These are phyloP conservation scores for Germaria angustata DNA, from an alignment of 2,888 invertebrate genomes.

Conservation along the genomic window DNA sequence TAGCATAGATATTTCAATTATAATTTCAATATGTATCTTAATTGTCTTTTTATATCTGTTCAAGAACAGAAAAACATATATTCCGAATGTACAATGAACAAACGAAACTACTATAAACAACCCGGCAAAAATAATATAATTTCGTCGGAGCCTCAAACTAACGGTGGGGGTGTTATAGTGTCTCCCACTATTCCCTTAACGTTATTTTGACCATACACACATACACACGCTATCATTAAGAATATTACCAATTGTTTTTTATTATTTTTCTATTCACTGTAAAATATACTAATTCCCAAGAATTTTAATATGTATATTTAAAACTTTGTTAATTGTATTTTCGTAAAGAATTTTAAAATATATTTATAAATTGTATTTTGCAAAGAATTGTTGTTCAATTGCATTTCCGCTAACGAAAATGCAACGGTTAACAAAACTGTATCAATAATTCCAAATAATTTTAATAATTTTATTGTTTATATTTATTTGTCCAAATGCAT, in stretches of 20 bases:
- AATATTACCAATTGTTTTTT: background rate
- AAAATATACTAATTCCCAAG: conserved; percentile 11
- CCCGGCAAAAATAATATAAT: background rate
- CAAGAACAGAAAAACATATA: no score
- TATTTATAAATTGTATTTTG: no score
- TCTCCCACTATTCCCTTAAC: conserved; percentile 2
- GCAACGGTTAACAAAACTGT: background rate
- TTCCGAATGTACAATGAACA: background rate
- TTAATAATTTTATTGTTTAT: background rate
- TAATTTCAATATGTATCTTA: background rate
- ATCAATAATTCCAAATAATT: background rate
- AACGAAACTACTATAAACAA: background rate
- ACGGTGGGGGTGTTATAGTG: background rate
- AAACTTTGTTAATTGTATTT: conserved; percentile 2
- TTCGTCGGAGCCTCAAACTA: no score
- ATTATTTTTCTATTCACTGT: background rate
- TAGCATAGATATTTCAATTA: background rate
- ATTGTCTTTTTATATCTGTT: no score
- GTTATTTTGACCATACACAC: conserved; percentile 7
- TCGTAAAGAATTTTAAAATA: no score
- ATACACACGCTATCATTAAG: background rate
- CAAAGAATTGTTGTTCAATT: background rate
- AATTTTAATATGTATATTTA: background rate
- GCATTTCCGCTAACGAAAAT: background rate
- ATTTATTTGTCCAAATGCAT: no score